Conservation (phyloP, 2,113 vertebrate genomes). For the Panthera tigris region DNA sequence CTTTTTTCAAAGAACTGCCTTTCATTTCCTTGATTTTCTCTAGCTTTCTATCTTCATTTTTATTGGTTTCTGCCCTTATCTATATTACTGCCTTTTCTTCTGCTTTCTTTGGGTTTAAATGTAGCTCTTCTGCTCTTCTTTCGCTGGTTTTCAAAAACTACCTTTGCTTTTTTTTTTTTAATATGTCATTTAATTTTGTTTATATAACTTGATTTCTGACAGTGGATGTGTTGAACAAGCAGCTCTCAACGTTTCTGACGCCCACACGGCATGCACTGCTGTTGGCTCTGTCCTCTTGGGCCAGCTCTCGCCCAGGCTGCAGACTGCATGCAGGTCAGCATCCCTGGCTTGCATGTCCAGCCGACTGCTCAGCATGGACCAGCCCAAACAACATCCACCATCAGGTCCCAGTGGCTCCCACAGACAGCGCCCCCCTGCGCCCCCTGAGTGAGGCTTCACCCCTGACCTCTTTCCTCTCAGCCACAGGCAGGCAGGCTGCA, state of each 20-base stretch:
- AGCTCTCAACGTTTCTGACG: neutral
- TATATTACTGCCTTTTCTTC: neutral
- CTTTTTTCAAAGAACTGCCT: neutral
- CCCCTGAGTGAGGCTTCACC: neutral
- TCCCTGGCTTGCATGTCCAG: neutral
- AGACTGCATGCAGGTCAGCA: neutral
- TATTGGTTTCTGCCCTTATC: neutral
- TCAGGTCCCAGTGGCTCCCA: neutral
- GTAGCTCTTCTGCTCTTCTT: neutral
- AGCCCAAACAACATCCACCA: neutral
- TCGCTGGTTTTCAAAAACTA: neutral
- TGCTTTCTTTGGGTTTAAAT: neutral
- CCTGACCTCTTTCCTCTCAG: too few relatives aligned
- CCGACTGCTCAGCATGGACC: neutral
- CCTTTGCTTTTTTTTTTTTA: neutral
- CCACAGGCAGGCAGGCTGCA: neutral
- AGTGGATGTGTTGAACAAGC: neutral
- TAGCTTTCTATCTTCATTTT: neutral
- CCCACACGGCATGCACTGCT: rapidly evolving
- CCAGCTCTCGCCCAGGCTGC: neutral
- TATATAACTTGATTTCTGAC: neutral
- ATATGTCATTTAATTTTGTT: neutral
- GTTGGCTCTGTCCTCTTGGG: too few relatives aligned
- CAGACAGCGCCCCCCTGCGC: neutral
- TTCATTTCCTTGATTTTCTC: neutral